Conservation (phyloP, 2,888 invertebrate species). For the Eustalomyia histrio region DNA sequence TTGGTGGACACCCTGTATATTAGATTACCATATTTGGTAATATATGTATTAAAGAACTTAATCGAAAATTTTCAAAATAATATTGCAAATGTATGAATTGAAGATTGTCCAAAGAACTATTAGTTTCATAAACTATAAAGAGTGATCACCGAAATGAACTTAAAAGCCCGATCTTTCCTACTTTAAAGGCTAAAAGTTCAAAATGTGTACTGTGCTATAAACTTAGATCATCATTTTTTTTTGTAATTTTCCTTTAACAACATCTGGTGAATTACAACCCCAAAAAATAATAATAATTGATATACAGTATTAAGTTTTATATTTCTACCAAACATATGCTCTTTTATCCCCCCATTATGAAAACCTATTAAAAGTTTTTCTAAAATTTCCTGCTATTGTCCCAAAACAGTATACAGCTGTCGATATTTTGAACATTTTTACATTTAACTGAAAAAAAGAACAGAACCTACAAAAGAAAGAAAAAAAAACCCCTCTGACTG, state of each 20-base stretch:
- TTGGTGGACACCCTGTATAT: too few species aligned
- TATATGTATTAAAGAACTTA: too few species aligned
- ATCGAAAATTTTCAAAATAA: too few species aligned
- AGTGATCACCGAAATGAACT: too few species aligned
- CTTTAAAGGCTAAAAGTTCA: too few species aligned
- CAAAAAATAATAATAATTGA: not conserved
- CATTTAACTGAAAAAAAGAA: conserved; percentile 13
- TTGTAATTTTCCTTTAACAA: not conserved
- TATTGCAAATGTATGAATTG: too few species aligned
- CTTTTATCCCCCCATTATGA: conserved; percentile 51
- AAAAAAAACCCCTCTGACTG: conserved; percentile 46
- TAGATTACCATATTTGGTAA: too few species aligned
- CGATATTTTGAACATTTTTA: conserved; percentile 53
- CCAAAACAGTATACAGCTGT: conserved; percentile 57
- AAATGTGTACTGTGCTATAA: too few species aligned
- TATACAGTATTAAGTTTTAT: not conserved
- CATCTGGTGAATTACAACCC: not conserved
- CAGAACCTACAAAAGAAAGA: conserved; percentile 34
- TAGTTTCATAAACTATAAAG: too few species aligned
- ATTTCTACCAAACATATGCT: conserved; percentile 20
- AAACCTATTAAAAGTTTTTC: conserved; percentile 56
- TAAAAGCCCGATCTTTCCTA: too few species aligned
- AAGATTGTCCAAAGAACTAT: too few species aligned
- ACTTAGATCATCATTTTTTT: too few species aligned
- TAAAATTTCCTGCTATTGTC: conserved; percentile 64